Percentiles rank a stretch among this genome's conserved stretches.
phyloP scores from a whole-genome alignment of 2,888 invertebrate species.

The Meiosimyza platycephala region DNA sequence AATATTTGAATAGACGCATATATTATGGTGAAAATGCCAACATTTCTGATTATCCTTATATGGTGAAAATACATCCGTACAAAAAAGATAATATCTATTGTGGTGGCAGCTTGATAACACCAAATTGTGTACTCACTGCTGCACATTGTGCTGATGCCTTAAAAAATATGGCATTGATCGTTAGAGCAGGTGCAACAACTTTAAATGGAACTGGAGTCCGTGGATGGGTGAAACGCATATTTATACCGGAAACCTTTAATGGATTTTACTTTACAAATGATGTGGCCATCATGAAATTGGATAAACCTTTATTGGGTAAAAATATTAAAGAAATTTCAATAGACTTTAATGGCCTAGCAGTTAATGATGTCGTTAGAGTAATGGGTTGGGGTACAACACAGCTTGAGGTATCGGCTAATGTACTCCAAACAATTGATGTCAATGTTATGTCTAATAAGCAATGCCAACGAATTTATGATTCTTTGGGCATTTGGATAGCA shows the following conservation, averaged over 20 bases:
- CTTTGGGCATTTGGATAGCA: slow-evolving; percentile 37
- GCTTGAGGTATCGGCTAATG: slow-evolving; percentile 22
- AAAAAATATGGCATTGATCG: slow-evolving; percentile 42
- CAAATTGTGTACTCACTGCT: slow-evolving; percentile 56
- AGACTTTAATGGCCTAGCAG: slow-evolving; percentile 43
- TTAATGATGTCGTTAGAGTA: slow-evolving; percentile 42
- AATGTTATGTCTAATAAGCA: slow-evolving; percentile 27
- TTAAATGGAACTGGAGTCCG: slow-evolving; percentile 48
- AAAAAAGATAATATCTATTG: slow-evolving; percentile 50
- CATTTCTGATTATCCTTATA: slow-evolving; percentile 53
- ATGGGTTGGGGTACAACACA: slow-evolving; percentile 52
- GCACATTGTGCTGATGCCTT: slow-evolving; percentile 56
- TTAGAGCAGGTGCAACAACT: slow-evolving; percentile 52
- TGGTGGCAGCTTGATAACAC: slow-evolving; percentile 58
- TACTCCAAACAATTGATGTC: slow-evolving; percentile 46
- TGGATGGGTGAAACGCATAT: slow-evolving; percentile 46
- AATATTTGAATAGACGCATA: slow-evolving; percentile 31
- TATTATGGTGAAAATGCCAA: slow-evolving; percentile 49
- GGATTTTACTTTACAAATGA: slow-evolving; percentile 51
- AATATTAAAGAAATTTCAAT: slow-evolving; percentile 34
- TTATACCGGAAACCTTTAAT: slow-evolving; percentile 51
- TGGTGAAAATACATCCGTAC: slow-evolving; percentile 52
- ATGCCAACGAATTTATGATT: slow-evolving; percentile 36
- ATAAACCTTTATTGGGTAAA: slow-evolving; percentile 45
- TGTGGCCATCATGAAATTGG: slow-evolving; percentile 55